A percentile compares a stretch with the other conserved stretches of the same genome.
Conservation (phyloP, 2,888 invertebrate species). For the Dicyrtoma fusca region DNA sequence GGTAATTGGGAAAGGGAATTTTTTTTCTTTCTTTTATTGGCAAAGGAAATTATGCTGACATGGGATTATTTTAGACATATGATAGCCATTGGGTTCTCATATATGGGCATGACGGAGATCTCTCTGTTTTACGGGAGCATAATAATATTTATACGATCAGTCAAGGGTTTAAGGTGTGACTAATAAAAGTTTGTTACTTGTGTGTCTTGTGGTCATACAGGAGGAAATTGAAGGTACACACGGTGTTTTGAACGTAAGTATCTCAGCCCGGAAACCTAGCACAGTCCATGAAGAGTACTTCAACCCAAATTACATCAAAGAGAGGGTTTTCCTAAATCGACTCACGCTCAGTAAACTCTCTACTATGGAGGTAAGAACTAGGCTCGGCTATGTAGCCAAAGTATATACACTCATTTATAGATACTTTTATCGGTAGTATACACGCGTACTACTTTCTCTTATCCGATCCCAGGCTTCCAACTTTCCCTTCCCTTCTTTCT, state of each 20-base stretch:
- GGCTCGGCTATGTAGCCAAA: neutral
- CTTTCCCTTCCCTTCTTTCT: constrained; percentile 30
- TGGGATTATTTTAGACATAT: too few relatives aligned
- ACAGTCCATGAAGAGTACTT: constrained; percentile 74
- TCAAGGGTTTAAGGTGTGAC: constrained; percentile 8
- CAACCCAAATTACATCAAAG: constrained; percentile 84
- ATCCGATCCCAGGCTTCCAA: neutral
- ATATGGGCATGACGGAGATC: neutral
- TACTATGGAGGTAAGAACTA: constrained; percentile 71
- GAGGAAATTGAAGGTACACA: constrained; percentile 88
- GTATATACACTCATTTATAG: too few relatives aligned
- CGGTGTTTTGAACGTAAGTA: constrained; percentile 89
- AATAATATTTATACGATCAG: constrained; percentile 3
- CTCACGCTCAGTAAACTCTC: constrained; percentile 83
- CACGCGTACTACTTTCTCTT: neutral
- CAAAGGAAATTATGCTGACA: too few relatives aligned
- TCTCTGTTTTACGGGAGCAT: neutral
- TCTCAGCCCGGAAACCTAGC: constrained; percentile 82
- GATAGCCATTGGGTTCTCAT: neutral
- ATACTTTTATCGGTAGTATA: too few relatives aligned
- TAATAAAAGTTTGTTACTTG: constrained; percentile 30
- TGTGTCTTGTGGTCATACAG: constrained; percentile 60
- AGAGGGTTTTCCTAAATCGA: constrained; percentile 90
- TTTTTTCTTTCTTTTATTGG: too few relatives aligned
- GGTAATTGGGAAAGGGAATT: constrained; percentile 59